phyloP scores from a whole-genome alignment of 2,888 invertebrate species.

The Iphiclides podalirius region DNA sequence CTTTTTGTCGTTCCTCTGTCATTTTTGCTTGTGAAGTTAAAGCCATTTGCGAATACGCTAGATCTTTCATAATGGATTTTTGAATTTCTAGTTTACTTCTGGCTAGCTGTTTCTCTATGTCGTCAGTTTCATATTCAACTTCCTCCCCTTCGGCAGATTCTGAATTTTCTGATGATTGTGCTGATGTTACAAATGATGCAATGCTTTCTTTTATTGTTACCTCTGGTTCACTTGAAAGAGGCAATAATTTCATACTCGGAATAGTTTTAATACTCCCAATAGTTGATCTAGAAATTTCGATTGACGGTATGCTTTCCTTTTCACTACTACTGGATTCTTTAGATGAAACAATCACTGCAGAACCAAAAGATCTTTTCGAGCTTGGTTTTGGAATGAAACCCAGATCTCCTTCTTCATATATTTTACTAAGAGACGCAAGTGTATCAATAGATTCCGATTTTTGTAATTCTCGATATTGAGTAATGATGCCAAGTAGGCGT shows the following conservation, averaged over 20 bases:
- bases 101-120: conserved; percentile 50
- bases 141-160: conserved; percentile 32
- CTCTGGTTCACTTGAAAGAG: conserved; percentile 38
- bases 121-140: conserved; percentile 35
- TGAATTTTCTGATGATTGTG: conserved; percentile 43
- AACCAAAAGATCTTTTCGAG: conserved; percentile 41
- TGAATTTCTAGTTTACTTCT: conserved; percentile 60
- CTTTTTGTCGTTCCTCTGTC: conserved; percentile 25
- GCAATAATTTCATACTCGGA: conserved; percentile 55
- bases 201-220: conserved; percentile 51
- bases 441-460: conserved; percentile 63
- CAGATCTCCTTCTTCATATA: conserved; percentile 83
- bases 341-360: conserved; percentile 34
- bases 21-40: conserved; percentile 40
- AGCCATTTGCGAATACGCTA: conserved; percentile 50
- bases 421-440: conserved; percentile 69
- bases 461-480: conserved; percentile 61
- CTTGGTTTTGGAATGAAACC: conserved; percentile 81
- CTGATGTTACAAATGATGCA: conserved; percentile 57
- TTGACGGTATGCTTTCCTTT: conserved; percentile 32
- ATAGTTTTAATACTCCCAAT: conserved; percentile 57
- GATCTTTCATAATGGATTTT: conserved; percentile 64
- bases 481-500: conserved; percentile 76
- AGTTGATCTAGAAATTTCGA: conserved; percentile 41
- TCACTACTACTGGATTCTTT: conserved; percentile 35